Percentiles rank a stretch among this genome's conserved stretches.
phyloP scores from a whole-genome alignment of 1,140 invertebrate genomes.

The Conus ventricosus region DNA sequence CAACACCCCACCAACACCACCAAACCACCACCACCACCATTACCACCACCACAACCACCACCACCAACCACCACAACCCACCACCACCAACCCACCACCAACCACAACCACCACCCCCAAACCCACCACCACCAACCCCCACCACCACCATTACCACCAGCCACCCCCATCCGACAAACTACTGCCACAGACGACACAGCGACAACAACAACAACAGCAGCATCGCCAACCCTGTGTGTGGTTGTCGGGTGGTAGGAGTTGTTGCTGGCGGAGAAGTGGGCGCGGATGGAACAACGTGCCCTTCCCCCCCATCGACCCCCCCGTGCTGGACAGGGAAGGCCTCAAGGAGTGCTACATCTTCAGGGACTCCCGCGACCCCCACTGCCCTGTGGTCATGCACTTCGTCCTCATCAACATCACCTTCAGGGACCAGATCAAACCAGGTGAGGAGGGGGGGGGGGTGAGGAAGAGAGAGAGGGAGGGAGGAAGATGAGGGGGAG shows the following conservation, averaged over 20 bases:
- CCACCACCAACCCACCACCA: no score
- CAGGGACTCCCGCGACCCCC: conserved; percentile 72
- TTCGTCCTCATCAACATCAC: conserved; percentile 75
- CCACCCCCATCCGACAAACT: no score
- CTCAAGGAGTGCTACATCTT: conserved; percentile 76
- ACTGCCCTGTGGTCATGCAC: conserved; percentile 76
- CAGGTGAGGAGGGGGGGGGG: conserved; percentile 66
- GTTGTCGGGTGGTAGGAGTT: conserved; percentile 69
- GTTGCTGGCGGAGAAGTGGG: conserved; percentile 76
- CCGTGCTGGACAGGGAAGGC: conserved; percentile 70
- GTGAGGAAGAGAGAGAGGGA: not conserved
- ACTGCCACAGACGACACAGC: no score
- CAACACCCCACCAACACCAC: no score
- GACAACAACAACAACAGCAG: no score
- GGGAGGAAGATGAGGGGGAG: not conserved
- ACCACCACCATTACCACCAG: no score
- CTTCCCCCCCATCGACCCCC: conserved; percentile 75
- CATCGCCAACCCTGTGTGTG: no score
- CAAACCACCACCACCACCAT: no score
- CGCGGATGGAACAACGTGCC: conserved; percentile 73
- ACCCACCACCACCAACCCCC: no score
- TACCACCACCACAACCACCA: no score
- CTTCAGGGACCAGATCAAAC: conserved; percentile 72
- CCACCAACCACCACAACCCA: no score
- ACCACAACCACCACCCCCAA: no score